A percentile compares a stretch with the other conserved stretches of the same genome.
Evolutionary conservation across 2,888 invertebrate genomes (phyloP).

Genomic region (Orthosia cruda): DNA sequence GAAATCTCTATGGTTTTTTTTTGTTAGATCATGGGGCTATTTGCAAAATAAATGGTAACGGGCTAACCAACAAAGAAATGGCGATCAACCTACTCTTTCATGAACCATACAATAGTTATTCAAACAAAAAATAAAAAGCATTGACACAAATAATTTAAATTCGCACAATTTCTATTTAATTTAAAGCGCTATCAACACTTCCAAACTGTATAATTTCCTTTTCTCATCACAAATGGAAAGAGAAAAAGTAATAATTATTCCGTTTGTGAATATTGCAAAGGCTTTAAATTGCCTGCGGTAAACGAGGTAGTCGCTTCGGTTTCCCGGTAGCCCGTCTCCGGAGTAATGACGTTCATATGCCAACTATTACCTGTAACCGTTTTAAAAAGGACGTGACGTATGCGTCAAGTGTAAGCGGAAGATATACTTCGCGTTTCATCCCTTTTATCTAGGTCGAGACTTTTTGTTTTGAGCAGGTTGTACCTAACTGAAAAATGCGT

Average conservation of each 20-base stretch:
- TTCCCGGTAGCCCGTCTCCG: slow-evolving; percentile 46
- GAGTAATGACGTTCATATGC: slow-evolving; percentile 24
- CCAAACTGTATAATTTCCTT: slow-evolving; percentile 60
- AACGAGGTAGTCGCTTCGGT: slow-evolving; percentile 61
- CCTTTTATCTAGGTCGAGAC: background rate
- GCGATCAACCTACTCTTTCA: background rate
- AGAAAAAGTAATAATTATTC: slow-evolving; percentile 65
- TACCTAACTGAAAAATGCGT: background rate
- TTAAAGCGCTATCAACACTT: slow-evolving; percentile 30
- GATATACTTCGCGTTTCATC: background rate
- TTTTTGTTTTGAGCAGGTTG: background rate
- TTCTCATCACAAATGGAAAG: slow-evolving; percentile 58
- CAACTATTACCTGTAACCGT: slow-evolving; percentile 46
- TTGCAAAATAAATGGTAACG: background rate
- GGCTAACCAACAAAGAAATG: background rate
- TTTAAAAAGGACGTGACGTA: slow-evolving; percentile 2
- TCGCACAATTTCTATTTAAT: slow-evolving; percentile 5
- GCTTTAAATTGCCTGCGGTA: slow-evolving; percentile 70
- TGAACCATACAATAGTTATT: background rate
- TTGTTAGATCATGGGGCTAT: background rate
- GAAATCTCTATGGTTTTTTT: background rate
- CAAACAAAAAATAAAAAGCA: background rate
- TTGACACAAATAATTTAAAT: background rate
- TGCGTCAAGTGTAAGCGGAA: background rate
- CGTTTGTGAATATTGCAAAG: slow-evolving; percentile 60